Evolutionary conservation across 2,797 vertebrate species (phyloP), one percentile per base, ranked within the genome.

Genomic region (Luscinia luscinia): DNA sequence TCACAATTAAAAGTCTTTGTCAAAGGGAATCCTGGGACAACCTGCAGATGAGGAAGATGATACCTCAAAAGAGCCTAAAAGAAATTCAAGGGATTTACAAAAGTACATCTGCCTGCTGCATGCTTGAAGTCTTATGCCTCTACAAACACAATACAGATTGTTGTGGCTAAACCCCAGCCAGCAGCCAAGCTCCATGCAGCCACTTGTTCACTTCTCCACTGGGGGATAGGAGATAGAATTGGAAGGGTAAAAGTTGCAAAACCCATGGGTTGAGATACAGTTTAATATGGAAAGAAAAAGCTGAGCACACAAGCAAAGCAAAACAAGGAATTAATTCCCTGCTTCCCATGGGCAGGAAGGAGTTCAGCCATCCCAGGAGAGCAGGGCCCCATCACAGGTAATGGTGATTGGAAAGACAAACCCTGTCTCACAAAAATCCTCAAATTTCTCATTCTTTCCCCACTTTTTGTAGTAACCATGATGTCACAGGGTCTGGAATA

Each of bases 111-210:
- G 85, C 12, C 54, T 51, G 20, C 54, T n/a, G 20, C 6, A 19
- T 76, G 11, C 27, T 54, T 80, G 38, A 12, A 61, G 12, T 26
- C 12, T 82, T n/a, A 19, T 19, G 40, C 38, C 36, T 79, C 22
- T 23, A 7, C 4, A 34, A 34, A 3, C 15, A 38, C 21, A n/a
- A 69, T 21, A 45, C 3, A 70, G 24, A 46, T 41, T 12, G 9
- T 54, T 52, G 32, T 24, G 11, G 26, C 62, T 52, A 40, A 51
- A 52, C 9, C 9, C 26, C 2, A 12, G 18, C 34, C 40, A 59
- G 17, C 34, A 52, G 23, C 17, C 38, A 46, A 70, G 28, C 7
- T n/a, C 24, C n/a, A 13, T 0, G 0, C 18, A 52, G 21, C 24
- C 28, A 26, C 28, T 72, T 7, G 0, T 18, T 34, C 9, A 16